Conservation (phyloP, 2,888 invertebrate genomes). For the Dynastes grantii region DNA sequence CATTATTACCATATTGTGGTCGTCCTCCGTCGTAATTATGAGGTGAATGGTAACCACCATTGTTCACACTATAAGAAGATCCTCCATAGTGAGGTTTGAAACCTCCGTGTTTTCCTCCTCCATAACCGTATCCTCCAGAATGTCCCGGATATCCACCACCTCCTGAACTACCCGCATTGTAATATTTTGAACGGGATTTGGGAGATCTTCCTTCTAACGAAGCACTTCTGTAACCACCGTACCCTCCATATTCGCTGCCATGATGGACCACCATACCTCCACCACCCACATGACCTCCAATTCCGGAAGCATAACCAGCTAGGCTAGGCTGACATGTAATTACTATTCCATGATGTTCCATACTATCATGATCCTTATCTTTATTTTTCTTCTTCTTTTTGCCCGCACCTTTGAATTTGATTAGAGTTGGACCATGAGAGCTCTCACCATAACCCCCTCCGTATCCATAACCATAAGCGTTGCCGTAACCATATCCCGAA, state of each 20-base stretch:
- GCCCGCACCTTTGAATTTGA: slow-evolving; percentile 52
- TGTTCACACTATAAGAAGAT: background rate
- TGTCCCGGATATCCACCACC: slow-evolving; percentile 1
- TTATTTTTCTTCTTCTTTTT: slow-evolving; percentile 51
- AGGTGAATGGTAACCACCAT: background rate
- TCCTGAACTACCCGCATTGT: slow-evolving; percentile 15
- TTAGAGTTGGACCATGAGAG: slow-evolving; percentile 20
- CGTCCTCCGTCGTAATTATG: background rate
- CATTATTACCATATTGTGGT: background rate
- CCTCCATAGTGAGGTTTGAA: slow-evolving; percentile 16
- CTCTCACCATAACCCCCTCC: slow-evolving; percentile 49
- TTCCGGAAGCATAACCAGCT: slow-evolving; percentile 65
- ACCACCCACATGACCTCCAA: slow-evolving; percentile 53
- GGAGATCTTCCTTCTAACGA: background rate
- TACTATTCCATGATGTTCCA: slow-evolving; percentile 66
- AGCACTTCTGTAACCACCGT: slow-evolving; percentile 52
- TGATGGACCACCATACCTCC: background rate
- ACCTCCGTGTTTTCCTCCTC: slow-evolving; percentile 14
- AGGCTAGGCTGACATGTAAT: slow-evolving; percentile 70
- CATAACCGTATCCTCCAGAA: background rate
- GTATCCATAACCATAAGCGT: slow-evolving; percentile 50
- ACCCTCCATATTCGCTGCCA: slow-evolving; percentile 52
- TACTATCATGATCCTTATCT: slow-evolving; percentile 51
- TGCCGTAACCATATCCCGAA: slow-evolving; percentile 54
- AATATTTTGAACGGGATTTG: slow-evolving; percentile 18